These are phyloP conservation scores for Crossoptilon crossoptilon DNA, from an alignment of 2,797 vertebrate genomes.

Conservation along the genomic window DNA sequence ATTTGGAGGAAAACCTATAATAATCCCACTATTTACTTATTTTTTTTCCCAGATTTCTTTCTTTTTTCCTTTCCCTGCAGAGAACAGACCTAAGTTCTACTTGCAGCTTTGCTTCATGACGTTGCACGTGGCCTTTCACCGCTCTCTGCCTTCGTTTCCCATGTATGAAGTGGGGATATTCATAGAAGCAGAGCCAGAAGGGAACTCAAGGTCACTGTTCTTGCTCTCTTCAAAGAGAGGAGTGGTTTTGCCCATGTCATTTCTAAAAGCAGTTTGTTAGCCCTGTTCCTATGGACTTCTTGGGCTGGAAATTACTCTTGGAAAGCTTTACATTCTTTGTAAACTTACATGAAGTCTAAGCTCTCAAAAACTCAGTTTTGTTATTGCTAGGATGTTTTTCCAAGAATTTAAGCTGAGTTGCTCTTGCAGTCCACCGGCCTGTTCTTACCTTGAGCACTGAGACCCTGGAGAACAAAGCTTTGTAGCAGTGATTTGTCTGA, in stretches of 20 bases:
- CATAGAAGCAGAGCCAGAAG: conserved; percentile 28
- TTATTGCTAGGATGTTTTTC: background rate
- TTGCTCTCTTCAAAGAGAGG: background rate
- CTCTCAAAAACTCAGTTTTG: background rate
- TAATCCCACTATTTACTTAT: background rate
- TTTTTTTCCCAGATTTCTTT: background rate
- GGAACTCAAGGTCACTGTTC: conserved; percentile 12
- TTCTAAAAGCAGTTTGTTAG: background rate
- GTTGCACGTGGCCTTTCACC: conserved; percentile 15
- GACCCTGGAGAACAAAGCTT: background rate
- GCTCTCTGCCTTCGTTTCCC: conserved; percentile 1
- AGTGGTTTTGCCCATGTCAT: background rate
- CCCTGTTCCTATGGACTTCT: background rate
- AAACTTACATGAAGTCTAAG: background rate
- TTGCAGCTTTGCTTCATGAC: background rate
- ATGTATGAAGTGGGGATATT: conserved; percentile 16
- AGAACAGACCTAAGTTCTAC: background rate
- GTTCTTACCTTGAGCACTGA: background rate
- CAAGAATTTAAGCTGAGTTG: background rate
- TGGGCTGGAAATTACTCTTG: background rate
- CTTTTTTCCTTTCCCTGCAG: background rate
- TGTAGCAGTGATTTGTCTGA: background rate
- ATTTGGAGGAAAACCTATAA: background rate
- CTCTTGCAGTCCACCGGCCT: background rate
- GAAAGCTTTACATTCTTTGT: background rate